phyloP scores from a whole-genome alignment of 2,113 vertebrate species.

The Crotalus horridus region DNA sequence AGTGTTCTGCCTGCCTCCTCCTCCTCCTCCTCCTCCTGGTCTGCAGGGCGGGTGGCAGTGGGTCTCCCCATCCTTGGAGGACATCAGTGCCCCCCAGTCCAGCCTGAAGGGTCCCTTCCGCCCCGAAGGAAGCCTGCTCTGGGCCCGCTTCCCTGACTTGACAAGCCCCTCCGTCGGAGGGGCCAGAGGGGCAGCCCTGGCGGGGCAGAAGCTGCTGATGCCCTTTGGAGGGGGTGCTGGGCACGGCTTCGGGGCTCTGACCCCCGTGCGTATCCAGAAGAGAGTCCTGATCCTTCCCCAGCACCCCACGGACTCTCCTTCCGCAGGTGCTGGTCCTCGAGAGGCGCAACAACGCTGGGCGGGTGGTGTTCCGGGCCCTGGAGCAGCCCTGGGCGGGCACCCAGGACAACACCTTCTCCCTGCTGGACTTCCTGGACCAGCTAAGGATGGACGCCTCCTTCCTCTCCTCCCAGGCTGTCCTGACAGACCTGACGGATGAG shows the following conservation, averaged over 20 bases:
- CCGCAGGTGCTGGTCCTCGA: constrained; percentile 88
- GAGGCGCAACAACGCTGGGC: constrained; percentile 81
- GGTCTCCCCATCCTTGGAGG: no score
- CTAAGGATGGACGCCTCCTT: constrained; percentile 84
- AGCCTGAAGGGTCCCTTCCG: neutral
- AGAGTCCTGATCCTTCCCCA: no score
- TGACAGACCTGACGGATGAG: constrained; percentile 87
- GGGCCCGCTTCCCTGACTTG: no score
- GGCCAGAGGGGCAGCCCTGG: neutral
- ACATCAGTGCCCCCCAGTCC: no score
- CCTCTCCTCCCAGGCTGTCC: constrained; percentile 78
- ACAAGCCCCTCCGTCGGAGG: neutral
- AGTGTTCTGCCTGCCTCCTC: constrained; percentile 23
- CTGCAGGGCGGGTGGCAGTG: neutral
- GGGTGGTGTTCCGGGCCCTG: constrained; percentile 78
- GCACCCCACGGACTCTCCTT: neutral
- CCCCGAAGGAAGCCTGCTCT: neutral
- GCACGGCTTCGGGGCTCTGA: neutral
- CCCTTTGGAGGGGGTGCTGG: no score
- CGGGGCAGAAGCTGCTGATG: neutral
- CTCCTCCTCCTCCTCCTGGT: neutral
- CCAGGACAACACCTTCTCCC: constrained; percentile 80
- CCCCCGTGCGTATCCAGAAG: no score
- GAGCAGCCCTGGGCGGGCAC: constrained; percentile 85
- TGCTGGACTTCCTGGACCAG: constrained; percentile 81